These are phyloP conservation scores for Cephus pulcher DNA, from an alignment of 2,888 invertebrate species.

Conservation along the genomic window DNA sequence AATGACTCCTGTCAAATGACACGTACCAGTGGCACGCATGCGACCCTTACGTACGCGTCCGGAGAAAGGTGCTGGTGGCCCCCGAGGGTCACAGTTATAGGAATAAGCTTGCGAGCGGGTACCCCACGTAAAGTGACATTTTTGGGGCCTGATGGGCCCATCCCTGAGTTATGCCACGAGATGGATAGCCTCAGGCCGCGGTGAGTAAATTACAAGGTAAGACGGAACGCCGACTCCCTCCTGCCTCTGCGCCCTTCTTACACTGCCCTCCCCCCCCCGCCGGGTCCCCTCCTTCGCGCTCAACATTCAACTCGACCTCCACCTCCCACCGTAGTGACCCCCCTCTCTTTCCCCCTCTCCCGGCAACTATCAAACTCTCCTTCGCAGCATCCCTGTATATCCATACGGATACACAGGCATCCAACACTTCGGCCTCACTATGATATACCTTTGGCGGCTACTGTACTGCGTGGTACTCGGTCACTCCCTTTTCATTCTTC, in stretches of 20 bases:
- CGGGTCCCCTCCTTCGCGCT: conserved; percentile 18
- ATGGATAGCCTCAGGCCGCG: conserved; percentile 61
- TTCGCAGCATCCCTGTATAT: conserved; percentile 24
- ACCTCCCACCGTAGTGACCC: conserved; percentile 26
- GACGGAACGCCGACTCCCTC: conserved; percentile 56
- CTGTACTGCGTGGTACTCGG: conserved; percentile 47
- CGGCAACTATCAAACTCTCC: conserved; percentile 19
- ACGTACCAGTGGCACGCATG: neutral
- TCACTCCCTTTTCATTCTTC: conserved; percentile 28
- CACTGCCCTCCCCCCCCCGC: neutral
- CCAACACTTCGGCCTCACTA: conserved; percentile 49
- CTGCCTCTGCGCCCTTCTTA: conserved; percentile 23
- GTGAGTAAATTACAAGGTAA: conserved; percentile 65
- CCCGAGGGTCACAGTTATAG: neutral
- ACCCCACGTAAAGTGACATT: conserved; percentile 44
- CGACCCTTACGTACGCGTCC: neutral
- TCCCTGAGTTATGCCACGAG: conserved; percentile 60
- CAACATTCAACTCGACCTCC: conserved; percentile 36
- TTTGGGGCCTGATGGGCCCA: conserved; percentile 45
- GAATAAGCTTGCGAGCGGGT: neutral
- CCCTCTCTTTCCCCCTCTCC: conserved; percentile 3
- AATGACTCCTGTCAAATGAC: neutral
- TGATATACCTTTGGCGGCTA: conserved; percentile 53
- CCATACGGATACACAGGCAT: conserved; percentile 45
- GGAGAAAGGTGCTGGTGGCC: neutral